Base-by-base conservation (phyloP, 2,888 invertebrate species). In the Brachynemurus nebulosus region DNA sequence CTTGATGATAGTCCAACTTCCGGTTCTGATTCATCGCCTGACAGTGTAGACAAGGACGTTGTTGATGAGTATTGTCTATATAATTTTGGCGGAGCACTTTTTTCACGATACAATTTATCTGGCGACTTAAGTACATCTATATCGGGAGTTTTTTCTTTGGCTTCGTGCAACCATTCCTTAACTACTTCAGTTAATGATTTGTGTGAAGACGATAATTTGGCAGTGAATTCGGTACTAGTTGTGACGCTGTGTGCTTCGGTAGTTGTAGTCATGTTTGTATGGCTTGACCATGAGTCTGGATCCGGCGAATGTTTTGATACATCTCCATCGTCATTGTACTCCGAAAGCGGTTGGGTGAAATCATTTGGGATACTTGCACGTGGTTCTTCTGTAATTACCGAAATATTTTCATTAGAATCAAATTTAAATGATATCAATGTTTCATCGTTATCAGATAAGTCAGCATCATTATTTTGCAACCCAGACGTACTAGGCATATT, bases 161-260 rank as follows among this genome's bases (percentile, higher is more conserved):
- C 64, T 49, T 62, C 61, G 37, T 62, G 61, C 51, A 76, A 65
- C 77, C 77, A 77, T 44, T 72, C 68, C 39, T 66, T 72, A 1
- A 77, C 76, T 1, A 76, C 76, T 38, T 68, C 63, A 3, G 74
- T 76, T 45, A 77, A 70, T 45, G 18, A 45, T 44, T 51, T 45
- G 11, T 40, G 36, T 20, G 37, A 40, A 4, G 30, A 36, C 17
- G 5, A 21, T n/a, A 25, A 27, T 46, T 19, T 19, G 7, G 18
- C 12, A 20, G 37, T 37, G 19, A n/a, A 37, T 37, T 37, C 37
- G 17, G 11, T 37, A 19, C 37, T 20, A n/a, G n/a, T n/a, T n/a
- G n/a, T n/a, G n/a, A n/a, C n/a, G n/a, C n/a, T n/a, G n/a, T n/a
- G n/a, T n/a, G n/a, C n/a, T n/a, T n/a, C n/a, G n/a, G n/a, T n/a